Base-by-base conservation (phyloP, 1,140 invertebrate genomes). In the Centruroides vittatus region DNA sequence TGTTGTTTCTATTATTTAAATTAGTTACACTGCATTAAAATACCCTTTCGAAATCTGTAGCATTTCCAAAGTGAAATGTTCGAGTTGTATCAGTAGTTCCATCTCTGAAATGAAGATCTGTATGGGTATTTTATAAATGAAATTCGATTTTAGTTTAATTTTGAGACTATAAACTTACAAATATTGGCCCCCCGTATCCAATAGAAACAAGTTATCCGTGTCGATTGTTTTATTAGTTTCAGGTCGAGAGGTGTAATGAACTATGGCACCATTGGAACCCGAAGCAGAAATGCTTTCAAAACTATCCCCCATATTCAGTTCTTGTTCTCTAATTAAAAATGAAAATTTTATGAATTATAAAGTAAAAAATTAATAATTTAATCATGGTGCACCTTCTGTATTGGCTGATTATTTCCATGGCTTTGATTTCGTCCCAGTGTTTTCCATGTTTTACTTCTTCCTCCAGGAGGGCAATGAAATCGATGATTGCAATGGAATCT, bases 391-490 rank as follows among this genome's bases (percentile, higher is more conserved):
- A 61, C 63, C 49, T 23, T 56, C 63, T 59, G 49, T 13, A 65
- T 47, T 59, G 47, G 9, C 47, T 12, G 13, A 65, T 47, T 47
- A 35, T 47, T 49, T 53, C 53, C 9, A 58, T 35, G 13, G 63
- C 63, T 53, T 53, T 61, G 4, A 65, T 60, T 50, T 65, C 63
- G 49, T 65, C 63, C 60, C 60, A 65, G 34, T 61, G 57, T 51
- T 59, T 59, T 9, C 63, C 63, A 53, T 35, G 11, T 41, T 52
- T 56, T 0, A 84, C 72, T 55, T 86, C 73, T 61, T 83, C 80
- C 70, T 98, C 90, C 1, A 99, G 75, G 94, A 95, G 98, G 10
- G 83, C 79, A 71, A 97, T 88, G 72, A 90, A 97, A 68, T 89
- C 83, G 65, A 89, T 88, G 9, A 98, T 75, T 1, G 95, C 93